Conservation (phyloP, 2,888 invertebrate genomes). For the Drosophila stalkeri region DNA sequence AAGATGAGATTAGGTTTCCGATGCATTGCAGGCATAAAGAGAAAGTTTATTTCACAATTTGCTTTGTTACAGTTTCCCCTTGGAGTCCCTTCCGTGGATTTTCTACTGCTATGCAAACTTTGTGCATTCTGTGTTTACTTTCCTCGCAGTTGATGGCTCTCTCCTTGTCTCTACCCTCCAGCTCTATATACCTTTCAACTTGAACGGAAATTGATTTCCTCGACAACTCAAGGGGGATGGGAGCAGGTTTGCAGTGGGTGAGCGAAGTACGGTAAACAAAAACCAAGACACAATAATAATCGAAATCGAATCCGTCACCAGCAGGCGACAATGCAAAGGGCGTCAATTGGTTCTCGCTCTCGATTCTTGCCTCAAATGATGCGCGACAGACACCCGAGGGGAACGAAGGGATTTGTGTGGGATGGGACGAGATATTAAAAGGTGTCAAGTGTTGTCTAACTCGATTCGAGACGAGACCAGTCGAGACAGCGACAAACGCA, state of each 20-base stretch:
- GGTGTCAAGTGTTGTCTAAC: constrained; percentile 71
- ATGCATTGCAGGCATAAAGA: constrained; percentile 59
- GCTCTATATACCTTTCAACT: constrained; percentile 25
- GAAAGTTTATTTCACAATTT: constrained; percentile 71
- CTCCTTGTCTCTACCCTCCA: not conserved
- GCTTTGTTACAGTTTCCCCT: constrained; percentile 50
- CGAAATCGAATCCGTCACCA: constrained; percentile 74
- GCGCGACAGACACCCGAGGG: constrained; percentile 25
- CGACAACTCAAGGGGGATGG: constrained; percentile 10
- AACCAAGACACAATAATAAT: constrained; percentile 71
- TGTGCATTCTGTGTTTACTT: constrained; percentile 64
- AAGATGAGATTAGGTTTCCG: constrained; percentile 27
- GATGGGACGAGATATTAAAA: constrained; percentile 54
- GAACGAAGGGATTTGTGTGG: constrained; percentile 2
- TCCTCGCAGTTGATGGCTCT: constrained; percentile 44
- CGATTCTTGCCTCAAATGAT: constrained; percentile 26
- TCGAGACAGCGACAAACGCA: constrained; percentile 30
- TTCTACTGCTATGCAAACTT: constrained; percentile 60
- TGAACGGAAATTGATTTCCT: constrained; percentile 75
- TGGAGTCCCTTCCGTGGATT: constrained; percentile 4
- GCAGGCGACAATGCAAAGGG: constrained; percentile 58
- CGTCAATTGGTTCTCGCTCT: constrained; percentile 43
- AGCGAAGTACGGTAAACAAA: constrained; percentile 63
- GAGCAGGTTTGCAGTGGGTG: constrained; percentile 7
- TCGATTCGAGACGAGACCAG: constrained; percentile 31